These are phyloP conservation scores for Graptemys geographica DNA, from an alignment of 2,797 vertebrate species.

Conservation along the genomic window DNA sequence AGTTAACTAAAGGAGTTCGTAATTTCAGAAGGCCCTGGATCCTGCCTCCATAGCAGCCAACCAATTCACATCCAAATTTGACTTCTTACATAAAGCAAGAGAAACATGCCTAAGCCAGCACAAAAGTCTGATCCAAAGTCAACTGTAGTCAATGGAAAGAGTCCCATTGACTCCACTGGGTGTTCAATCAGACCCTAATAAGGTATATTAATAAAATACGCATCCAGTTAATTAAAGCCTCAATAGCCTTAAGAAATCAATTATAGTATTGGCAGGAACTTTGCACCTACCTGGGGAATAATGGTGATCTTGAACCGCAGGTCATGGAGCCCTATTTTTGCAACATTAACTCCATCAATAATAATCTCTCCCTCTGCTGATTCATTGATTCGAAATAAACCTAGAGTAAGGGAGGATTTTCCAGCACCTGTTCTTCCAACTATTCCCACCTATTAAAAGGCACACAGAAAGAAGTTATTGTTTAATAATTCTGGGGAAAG, in stretches of 20 bases:
- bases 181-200: neutral
- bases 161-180: neutral
- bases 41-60: neutral
- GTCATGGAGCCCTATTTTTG: slow-evolving; percentile 91
- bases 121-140: neutral
- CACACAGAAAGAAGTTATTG: neutral
- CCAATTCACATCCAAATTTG: neutral
- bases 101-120: neutral
- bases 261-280: neutral
- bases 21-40: neutral
- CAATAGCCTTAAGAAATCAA: neutral
- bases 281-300: slow-evolving; percentile 89
- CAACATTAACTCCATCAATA: slow-evolving; percentile 90
- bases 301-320: slow-evolving; percentile 95
- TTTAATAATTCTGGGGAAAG: neutral
- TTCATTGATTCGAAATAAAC: slow-evolving; percentile 95
- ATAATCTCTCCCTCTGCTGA: slow-evolving; percentile 89
- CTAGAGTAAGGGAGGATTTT: slow-evolving; percentile 94
- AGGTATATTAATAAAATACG: neutral
- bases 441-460: slow-evolving; percentile 89
- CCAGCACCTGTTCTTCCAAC: slow-evolving; percentile 96
- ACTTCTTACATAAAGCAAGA: neutral
- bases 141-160: neutral
- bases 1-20: neutral
- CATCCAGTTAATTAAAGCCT: neutral